Evolutionary conservation across 1,140 invertebrate species (phyloP).

Genomic region (Eriocheir sinensis): DNA sequence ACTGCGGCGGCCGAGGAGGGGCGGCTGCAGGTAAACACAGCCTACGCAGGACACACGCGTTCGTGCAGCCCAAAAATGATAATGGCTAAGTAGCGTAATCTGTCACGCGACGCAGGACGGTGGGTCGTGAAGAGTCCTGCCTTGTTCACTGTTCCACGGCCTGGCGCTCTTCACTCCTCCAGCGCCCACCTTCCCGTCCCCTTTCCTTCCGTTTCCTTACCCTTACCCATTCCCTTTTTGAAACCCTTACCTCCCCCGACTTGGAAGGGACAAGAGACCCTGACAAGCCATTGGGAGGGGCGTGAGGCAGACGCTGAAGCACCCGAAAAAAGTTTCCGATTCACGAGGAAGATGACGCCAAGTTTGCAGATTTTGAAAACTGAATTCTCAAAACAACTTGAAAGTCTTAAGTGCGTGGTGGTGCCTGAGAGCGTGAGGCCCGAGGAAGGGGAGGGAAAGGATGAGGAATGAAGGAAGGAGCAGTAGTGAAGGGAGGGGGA

Average conservation of each 20-base stretch:
- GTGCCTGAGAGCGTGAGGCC: background rate
- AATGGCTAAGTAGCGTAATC: slow-evolving; percentile 12
- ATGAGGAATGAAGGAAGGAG: background rate
- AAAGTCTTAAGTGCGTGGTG: background rate
- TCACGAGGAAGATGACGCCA: background rate
- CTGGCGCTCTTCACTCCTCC: background rate
- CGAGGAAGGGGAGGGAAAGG: background rate
- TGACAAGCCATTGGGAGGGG: background rate
- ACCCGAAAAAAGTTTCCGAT: slow-evolving; percentile 1
- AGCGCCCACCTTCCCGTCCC: background rate
- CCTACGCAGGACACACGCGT: background rate
- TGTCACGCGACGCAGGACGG: background rate
- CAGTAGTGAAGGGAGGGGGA: background rate
- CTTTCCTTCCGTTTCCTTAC: background rate
- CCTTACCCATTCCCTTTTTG: background rate
- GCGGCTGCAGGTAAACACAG: background rate
- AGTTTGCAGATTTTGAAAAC: background rate
- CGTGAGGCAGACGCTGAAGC: background rate
- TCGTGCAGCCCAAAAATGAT: background rate
- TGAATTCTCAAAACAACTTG: background rate
- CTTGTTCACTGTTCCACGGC: background rate
- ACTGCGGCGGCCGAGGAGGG: background rate
- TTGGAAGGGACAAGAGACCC: background rate
- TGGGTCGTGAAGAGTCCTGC: background rate
- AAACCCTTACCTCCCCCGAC: background rate